Evolutionary conservation across 2,797 vertebrate species (phyloP).

Genomic region (Chaenodraco wilsoni): DNA sequence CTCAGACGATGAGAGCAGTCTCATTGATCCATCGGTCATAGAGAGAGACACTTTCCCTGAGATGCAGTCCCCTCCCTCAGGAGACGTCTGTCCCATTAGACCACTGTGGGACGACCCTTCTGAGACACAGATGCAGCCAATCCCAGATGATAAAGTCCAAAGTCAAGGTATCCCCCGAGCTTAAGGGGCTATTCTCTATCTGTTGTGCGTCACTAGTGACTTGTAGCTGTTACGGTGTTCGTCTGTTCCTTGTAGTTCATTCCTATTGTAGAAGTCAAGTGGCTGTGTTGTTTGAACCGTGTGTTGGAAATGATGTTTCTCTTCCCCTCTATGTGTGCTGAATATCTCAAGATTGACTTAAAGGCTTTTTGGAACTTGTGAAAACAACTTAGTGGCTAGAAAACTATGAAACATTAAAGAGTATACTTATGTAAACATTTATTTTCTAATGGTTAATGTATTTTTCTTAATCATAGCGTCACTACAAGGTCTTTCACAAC

Average conservation of each 20-base stretch:
- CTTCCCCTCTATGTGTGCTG: slow-evolving; percentile 82
- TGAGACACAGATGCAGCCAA: slow-evolving; percentile 99
- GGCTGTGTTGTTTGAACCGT: slow-evolving; percentile 82
- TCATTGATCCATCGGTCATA: slow-evolving; percentile 93
- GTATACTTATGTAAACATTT: slow-evolving; percentile 4
- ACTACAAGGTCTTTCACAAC: slow-evolving; percentile 13
- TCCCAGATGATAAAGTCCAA: slow-evolving; percentile 96
- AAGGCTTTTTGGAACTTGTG: slow-evolving; percentile 62
- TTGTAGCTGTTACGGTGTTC: slow-evolving; percentile 83
- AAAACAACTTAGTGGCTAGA: slow-evolving; percentile 48
- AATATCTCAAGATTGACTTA: slow-evolving; percentile 93
- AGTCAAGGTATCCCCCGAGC: slow-evolving; percentile 96
- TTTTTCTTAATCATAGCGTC: background rate
- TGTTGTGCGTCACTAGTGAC: slow-evolving; percentile 89
- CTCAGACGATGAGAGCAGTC: slow-evolving; percentile 94
- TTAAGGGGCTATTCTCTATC: slow-evolving; percentile 90
- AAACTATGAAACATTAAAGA: slow-evolving; percentile 17
- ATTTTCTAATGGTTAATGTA: slow-evolving; percentile 9
- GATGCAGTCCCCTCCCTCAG: slow-evolving; percentile 91
- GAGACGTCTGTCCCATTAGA: slow-evolving; percentile 97
- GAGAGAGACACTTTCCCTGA: slow-evolving; percentile 92
- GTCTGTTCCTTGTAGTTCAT: slow-evolving; percentile 85
- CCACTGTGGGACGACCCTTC: slow-evolving; percentile 97
- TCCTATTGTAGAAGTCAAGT: slow-evolving; percentile 79
- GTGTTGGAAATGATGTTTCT: slow-evolving; percentile 79